Percentiles rank a stretch among this genome's conserved stretches.
Conservation (phyloP, 2,113 vertebrate species). For the Burhinus oedicnemus region DNA sequence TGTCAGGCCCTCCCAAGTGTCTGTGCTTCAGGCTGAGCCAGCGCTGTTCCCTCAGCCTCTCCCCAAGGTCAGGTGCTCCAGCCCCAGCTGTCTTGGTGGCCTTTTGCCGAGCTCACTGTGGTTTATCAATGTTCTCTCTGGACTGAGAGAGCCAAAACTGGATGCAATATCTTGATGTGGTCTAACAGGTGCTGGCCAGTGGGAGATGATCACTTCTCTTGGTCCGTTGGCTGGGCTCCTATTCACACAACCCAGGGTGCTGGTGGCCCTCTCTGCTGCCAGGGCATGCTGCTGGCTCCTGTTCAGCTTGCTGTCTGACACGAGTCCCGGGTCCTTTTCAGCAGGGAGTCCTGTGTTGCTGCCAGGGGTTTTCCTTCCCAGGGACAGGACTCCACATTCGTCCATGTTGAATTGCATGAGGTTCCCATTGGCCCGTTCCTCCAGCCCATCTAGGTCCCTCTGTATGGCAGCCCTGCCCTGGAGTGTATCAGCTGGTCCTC, state of each 20-base stretch:
- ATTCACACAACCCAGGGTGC: background rate
- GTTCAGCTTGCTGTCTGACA: background rate
- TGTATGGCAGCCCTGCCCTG: background rate
- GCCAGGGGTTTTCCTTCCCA: background rate
- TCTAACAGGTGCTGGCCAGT: background rate
- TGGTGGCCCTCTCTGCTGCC: background rate
- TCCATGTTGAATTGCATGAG: background rate
- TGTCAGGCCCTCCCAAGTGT: background rate
- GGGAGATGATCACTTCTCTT: background rate
- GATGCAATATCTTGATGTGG: background rate
- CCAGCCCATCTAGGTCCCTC: background rate
- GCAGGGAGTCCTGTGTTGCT: background rate
- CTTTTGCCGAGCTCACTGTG: background rate
- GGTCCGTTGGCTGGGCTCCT: background rate
- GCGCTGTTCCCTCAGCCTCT: background rate
- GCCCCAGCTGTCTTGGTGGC: background rate
- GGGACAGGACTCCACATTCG: background rate
- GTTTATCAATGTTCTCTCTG: background rate
- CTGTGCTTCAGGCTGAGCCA: background rate
- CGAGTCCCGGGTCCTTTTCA: background rate
- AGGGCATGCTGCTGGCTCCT: background rate
- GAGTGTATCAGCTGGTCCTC: background rate
- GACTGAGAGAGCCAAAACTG: background rate
- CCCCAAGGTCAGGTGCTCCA: background rate
- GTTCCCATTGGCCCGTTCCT: background rate